Evolutionary conservation across 2,797 vertebrate genomes (phyloP), one percentile per base, ranked within the genome.

Genomic region (Falco naumanni): DNA sequence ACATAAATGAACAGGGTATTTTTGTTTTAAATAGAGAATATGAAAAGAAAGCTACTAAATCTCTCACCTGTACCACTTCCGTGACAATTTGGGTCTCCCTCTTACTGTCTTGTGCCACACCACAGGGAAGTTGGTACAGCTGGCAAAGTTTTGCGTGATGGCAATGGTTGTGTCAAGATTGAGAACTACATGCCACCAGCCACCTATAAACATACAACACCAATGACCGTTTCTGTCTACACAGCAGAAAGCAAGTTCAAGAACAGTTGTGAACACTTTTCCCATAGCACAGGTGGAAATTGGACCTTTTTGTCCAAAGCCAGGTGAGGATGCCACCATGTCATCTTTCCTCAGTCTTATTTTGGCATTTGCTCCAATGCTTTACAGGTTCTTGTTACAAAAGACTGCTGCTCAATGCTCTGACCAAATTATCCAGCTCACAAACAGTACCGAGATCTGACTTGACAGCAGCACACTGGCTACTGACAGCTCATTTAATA

Each of bases 171-270:
- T 99, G 97, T 99, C 99, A 51, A 99, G 95, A 87, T 99, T 99
- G 89, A 99, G 98, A 47, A 99, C 99, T 1, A 99, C 99, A 2
- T 99, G 99, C 99, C 99, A 99, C 99, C 99, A 99, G 24, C 99
- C 99, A 77, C 99, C 99, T 99, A 34, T 3, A 94, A 95, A 95
- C 10, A 94, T 60, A 94, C 60, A 94, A 15, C 37, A 79, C 17
- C 83, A 50, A 21, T 34, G 82, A 91, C 7, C 5, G 10, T 8
- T 74, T 57, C 76, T 48, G 57, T 51, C 68, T 60, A 48, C 12
- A 4, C 0, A 41, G 41, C 90, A 72, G 47, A 78, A 45, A 82
- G 24, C 33, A 84, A 53, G 24, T 2, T 56, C 43, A 74, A 59
- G 8, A 56, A 48, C 37, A 80, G 48, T 16, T 9, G 1, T 1